These are phyloP conservation scores for Albula goreensis DNA, from an alignment of 2,113 vertebrate species.

Conservation along the genomic window DNA sequence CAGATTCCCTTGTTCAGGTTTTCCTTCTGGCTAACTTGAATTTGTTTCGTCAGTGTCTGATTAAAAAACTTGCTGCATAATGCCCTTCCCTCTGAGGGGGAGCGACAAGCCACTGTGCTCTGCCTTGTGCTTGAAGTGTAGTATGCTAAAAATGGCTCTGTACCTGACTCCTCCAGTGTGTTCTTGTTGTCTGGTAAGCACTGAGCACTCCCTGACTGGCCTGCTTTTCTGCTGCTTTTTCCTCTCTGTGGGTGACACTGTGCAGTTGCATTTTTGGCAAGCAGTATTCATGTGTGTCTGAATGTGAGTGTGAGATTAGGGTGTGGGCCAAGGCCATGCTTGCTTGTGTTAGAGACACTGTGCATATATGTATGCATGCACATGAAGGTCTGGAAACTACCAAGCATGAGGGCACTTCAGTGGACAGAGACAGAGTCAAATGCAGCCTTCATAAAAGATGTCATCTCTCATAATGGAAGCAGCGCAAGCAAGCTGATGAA, in stretches of 20 bases:
- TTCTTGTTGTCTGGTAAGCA: neutral
- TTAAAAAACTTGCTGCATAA: slow-evolving; percentile 31
- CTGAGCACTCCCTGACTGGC: neutral
- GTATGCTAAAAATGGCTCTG: neutral
- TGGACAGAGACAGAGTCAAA: too few species aligned
- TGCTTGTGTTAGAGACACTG: slow-evolving; percentile 4
- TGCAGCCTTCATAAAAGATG: too few species aligned
- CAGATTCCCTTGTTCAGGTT: slow-evolving; percentile 29
- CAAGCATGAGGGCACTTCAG: too few species aligned
- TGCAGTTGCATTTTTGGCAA: neutral
- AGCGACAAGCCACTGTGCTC: neutral
- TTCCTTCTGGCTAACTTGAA: slow-evolving; percentile 39
- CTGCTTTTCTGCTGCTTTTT: neutral
- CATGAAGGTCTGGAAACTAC: neutral
- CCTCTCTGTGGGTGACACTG: neutral
- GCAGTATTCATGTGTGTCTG: neutral
- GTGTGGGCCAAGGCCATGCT: neutral
- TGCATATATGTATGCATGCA: neutral
- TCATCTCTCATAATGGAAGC: too few species aligned
- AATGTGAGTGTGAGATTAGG: neutral
- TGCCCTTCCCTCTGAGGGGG: neutral
- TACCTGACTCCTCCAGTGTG: neutral
- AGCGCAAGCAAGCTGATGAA: too few species aligned
- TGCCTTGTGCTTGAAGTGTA: neutral
- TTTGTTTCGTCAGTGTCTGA: slow-evolving; percentile 34